Conservation (phyloP, 2,797 vertebrate species). For the Pseudochaenichthys georgianus region DNA sequence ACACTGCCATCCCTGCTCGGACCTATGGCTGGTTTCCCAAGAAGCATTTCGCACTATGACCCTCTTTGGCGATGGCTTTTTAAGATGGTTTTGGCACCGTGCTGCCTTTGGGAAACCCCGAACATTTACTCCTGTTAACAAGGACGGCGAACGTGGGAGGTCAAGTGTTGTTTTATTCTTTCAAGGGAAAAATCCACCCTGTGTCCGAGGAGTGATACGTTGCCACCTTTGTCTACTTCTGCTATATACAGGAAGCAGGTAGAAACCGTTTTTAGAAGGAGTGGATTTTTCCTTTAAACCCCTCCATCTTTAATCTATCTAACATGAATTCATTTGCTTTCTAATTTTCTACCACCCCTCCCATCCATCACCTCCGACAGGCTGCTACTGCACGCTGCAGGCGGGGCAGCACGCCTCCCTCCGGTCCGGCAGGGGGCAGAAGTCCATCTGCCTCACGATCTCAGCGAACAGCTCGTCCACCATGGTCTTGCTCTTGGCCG, state of each 20-base stretch:
- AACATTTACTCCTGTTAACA: constrained; percentile 31
- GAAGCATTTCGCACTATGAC: constrained; percentile 57
- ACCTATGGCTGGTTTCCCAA: constrained; percentile 68
- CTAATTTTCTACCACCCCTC: constrained; percentile 22
- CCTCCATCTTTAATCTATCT: constrained; percentile 29
- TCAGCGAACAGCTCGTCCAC: constrained; percentile 98
- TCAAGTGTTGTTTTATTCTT: constrained; percentile 38
- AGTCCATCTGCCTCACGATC: constrained; percentile 98
- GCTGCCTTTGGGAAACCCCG: constrained; percentile 63
- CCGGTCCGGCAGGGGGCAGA: constrained; percentile 94
- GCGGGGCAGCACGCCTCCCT: constrained; percentile 94
- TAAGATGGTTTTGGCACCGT: constrained; percentile 71
- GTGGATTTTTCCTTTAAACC: constrained; percentile 31
- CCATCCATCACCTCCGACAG: constrained; percentile 12
- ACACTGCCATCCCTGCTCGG: constrained; percentile 41
- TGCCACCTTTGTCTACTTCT: constrained; percentile 4
- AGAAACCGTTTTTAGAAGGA: constrained; percentile 32
- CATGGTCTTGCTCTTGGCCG: constrained; percentile 97
- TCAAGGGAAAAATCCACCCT: constrained; percentile 48
- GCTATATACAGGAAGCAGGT: constrained; percentile 47
- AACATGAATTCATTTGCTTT: constrained; percentile 37
- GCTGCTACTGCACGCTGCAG: constrained; percentile 92
- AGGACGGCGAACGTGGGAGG: constrained; percentile 56
- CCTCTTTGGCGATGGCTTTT: constrained; percentile 67
- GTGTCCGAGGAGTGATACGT: constrained; percentile 30